Evolutionary conservation across 2,797 vertebrate species (phyloP).

Genomic region (Tarsius wallacei): DNA sequence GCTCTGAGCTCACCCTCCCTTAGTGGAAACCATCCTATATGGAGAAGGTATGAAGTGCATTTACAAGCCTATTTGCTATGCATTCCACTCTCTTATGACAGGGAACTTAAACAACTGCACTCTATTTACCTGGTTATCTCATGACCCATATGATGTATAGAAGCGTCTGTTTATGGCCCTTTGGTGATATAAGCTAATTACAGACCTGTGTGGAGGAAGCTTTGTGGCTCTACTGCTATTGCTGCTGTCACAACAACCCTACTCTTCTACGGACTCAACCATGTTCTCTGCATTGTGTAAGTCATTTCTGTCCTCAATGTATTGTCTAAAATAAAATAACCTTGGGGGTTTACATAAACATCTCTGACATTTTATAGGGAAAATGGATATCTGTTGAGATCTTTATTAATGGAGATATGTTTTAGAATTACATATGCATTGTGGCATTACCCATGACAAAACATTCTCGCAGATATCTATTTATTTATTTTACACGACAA

Average conservation of each 20-base stretch:
- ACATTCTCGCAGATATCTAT: neutral
- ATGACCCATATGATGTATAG: neutral
- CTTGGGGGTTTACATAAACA: neutral
- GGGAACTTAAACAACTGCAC: neutral
- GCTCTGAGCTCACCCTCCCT: neutral
- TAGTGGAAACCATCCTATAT: neutral
- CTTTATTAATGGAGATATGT: neutral
- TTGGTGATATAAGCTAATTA: conserved; percentile 39
- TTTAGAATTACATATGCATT: neutral
- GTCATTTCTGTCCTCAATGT: neutral
- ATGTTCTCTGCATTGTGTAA: neutral
- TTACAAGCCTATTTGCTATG: neutral
- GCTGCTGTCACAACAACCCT: rapidly evolving
- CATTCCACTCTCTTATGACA: neutral
- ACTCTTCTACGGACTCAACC: neutral
- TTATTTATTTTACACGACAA: neutral
- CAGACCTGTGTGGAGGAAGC: neutral
- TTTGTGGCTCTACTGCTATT: rapidly evolving
- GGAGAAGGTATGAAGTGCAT: neutral
- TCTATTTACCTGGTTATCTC: conserved; percentile 12
- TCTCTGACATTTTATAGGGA: conserved; percentile 41
- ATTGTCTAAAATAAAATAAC: conserved; percentile 41
- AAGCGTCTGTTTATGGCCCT: neutral
- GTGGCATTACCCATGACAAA: neutral
- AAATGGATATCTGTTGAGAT: neutral